A percentile compares a stretch with the other conserved stretches of the same genome.
phyloP scores from a whole-genome alignment of 1,140 invertebrate genomes.

The Drosophila watanabei region DNA sequence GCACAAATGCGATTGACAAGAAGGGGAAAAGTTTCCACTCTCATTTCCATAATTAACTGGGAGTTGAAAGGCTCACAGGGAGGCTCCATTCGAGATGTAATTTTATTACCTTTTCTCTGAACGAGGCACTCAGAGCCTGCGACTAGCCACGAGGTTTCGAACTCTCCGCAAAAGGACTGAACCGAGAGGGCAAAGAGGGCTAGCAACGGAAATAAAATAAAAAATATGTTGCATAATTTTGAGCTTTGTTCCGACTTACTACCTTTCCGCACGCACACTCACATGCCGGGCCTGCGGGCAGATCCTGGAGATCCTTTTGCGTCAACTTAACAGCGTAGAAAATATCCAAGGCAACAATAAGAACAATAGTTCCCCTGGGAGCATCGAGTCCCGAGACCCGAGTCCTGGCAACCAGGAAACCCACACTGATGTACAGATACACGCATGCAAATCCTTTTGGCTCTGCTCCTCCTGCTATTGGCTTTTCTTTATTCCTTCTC shows the following conservation, averaged over 20 bases:
- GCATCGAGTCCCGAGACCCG: slow-evolving; percentile 50
- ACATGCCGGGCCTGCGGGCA: slow-evolving; percentile 42
- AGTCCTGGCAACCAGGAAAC: slow-evolving; percentile 66
- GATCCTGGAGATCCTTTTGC: slow-evolving; percentile 80
- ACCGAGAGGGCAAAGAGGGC: slow-evolving; percentile 21
- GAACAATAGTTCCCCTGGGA: slow-evolving; percentile 83
- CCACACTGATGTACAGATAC: slow-evolving; percentile 27
- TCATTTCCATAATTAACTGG: slow-evolving; percentile 39
- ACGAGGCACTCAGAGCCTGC: slow-evolving; percentile 8
- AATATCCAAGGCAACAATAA: slow-evolving; percentile 84
- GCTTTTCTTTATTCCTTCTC: slow-evolving; percentile 28
- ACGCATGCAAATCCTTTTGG: slow-evolving; percentile 81
- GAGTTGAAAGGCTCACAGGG: slow-evolving; percentile 7
- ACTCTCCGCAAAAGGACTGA: background rate
- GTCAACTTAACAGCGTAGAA: slow-evolving; percentile 83
- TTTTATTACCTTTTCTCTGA: slow-evolving; percentile 27
- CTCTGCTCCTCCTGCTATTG: slow-evolving; percentile 47
- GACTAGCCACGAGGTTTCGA: slow-evolving; percentile 29
- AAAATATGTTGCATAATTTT: slow-evolving; percentile 84
- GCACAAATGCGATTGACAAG: slow-evolving; percentile 16
- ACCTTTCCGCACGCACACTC: slow-evolving; percentile 62
- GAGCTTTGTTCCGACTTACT: slow-evolving; percentile 83
- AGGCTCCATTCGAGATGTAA: slow-evolving; percentile 19
- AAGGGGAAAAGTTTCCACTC: slow-evolving; percentile 13
- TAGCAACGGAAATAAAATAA: slow-evolving; percentile 70